Evolutionary conservation across 2,113 vertebrate species (phyloP).

Genomic region (Ciconia boyciana): DNA sequence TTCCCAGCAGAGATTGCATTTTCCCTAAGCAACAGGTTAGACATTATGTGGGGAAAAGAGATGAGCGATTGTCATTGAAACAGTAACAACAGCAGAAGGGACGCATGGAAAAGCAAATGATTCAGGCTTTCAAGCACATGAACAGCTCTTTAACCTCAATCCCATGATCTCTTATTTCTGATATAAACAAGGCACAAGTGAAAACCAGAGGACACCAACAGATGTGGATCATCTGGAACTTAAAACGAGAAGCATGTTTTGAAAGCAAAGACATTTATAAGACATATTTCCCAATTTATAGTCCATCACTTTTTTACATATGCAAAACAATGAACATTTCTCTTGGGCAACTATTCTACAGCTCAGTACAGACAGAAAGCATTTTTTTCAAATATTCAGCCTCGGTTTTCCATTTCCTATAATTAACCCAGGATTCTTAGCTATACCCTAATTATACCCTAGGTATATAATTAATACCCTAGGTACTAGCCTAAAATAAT

Average conservation of each 20-base stretch:
- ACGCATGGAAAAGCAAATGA: not conserved
- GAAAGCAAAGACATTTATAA: not conserved
- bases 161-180: not conserved
- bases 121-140: not conserved
- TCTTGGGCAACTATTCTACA: slow-evolving; percentile 8
- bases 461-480: slow-evolving; percentile 50
- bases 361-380: not conserved
- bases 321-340: slow-evolving; percentile 19
- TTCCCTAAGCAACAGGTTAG: not conserved
- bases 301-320: not conserved
- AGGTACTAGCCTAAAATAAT: slow-evolving; percentile 51
- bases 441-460: slow-evolving; percentile 54
- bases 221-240: not conserved
- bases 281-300: not conserved
- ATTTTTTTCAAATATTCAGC: slow-evolving; percentile 5
- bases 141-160: not conserved
- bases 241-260: not conserved
- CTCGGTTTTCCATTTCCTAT: slow-evolving; percentile 8
- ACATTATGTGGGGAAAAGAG: not conserved
- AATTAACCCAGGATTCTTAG: slow-evolving; percentile 34
- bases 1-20: not conserved
- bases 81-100: not conserved
- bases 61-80: not conserved
- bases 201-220: not conserved
- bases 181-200: not conserved